Base-by-base conservation (phyloP, 2,888 invertebrate genomes). In the Neoaliturus tenellus region DNA sequence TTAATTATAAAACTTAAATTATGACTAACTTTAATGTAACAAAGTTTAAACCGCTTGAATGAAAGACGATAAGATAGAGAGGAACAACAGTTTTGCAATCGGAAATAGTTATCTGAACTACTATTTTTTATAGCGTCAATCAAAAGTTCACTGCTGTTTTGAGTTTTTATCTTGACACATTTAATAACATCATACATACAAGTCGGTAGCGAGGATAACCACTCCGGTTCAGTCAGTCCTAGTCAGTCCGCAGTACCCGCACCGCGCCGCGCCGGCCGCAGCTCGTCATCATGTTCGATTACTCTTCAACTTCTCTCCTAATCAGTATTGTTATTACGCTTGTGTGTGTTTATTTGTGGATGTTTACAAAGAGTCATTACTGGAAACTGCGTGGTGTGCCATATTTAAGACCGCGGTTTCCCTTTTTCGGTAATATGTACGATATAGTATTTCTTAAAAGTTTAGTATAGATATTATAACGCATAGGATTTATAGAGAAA, bases 331-430 rank as follows among this genome's bases (percentile, higher is more conserved):
- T 28, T 28, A 14, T 62, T 28, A 31, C 10, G 2, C 3, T 25
- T 28, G 25, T 62, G 25, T 62, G 62, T 62, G 5, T 62, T 2
- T 62, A 62, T 28, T 17, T 71, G 71, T 71, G 71, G 35, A 35
- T 3, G 1, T n/a, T 3, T 10, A 71, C 71, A 35, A 71, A 35
- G 39, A 39, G n/a, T 41, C 4, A 78, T 48, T 78, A 78, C 28
- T 78, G 78, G 78, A 78, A 78, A 35, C 20, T 31, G 25, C 78
- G 78, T 10, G 78, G 78, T n/a, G 33, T 78, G 33, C 78, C 78
- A 25, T 78, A 51, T 35, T 33, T 78, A 23, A 48, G 55, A 35
- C 78, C 78, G 4, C 33, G 51, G 31, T 55, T 33, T 31, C 78
- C 78, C n/a, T 3, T 78, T 3, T 55, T 78, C 10, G 78, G 78